Evolutionary conservation across 2,113 vertebrate species (phyloP).

Genomic region (Protobothrops mucrosquamatus): DNA sequence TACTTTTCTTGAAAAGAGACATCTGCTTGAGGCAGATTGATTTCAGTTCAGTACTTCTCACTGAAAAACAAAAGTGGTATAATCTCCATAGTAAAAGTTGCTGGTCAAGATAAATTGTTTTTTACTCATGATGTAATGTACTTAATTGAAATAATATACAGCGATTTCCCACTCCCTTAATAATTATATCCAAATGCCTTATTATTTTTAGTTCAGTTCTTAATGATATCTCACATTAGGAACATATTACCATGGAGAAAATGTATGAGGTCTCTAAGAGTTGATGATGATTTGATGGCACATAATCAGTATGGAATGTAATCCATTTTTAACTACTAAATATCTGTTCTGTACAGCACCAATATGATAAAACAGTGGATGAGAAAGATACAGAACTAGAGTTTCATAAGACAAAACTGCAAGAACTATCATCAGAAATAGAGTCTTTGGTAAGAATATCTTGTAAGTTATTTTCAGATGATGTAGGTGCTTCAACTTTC

Average conservation of each 20-base stretch:
- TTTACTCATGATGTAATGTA: background rate
- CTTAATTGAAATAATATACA: background rate
- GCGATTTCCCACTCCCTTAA: background rate
- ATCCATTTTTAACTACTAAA: background rate
- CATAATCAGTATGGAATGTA: background rate
- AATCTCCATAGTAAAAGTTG: background rate
- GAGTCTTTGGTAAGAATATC: slow-evolving; percentile 76
- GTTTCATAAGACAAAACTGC: slow-evolving; percentile 75
- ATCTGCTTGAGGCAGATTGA: background rate
- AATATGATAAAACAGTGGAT: slow-evolving; percentile 88
- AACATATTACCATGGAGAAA: background rate
- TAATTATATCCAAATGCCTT: background rate
- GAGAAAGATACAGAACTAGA: slow-evolving; percentile 87
- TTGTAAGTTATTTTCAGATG: background rate
- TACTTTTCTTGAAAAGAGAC: background rate
- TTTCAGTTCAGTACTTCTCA: background rate
- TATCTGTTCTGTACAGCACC: slow-evolving; percentile 69
- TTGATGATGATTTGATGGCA: background rate
- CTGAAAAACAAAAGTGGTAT: background rate
- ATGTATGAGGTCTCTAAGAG: background rate
- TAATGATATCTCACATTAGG: background rate
- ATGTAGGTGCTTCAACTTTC: background rate
- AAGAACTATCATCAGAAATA: slow-evolving; percentile 68
- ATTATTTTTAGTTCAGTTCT: background rate
- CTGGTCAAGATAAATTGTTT: background rate